Evolutionary conservation across 2,113 vertebrate species (phyloP), one percentile per base, ranked within the genome.

Genomic region (Pipa parva): DNA sequence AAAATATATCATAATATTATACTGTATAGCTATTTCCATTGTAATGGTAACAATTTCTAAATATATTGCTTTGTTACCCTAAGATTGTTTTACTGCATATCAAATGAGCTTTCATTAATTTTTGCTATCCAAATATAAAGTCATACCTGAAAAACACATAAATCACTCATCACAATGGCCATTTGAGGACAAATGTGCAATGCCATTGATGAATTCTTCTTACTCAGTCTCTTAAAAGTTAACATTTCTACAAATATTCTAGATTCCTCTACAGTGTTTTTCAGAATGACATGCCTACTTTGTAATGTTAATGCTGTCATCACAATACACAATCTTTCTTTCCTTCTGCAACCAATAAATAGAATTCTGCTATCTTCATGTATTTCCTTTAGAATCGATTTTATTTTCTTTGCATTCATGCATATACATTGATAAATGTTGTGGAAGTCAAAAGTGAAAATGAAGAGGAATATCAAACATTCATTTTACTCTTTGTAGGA

Each of bases 161-260:
- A 31, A 5, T 31, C 10, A 31, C 29, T 31, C 5, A 10, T 31
- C 29, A 6, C 13, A 42, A 42, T 7, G 39, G 39, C 39, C 12
- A 45, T 33, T 57, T 9, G 24, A 52, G 21, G 48, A 17, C 61
- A 21, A 20, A 52, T 56, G 63, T 46, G 18, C 31, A 46, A 63
- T 17, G 26, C 36, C 22, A 21, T 8, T 33, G 37, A 11, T 31
- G 10, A 65, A 46, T 46, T 12, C 20, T 46, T 39, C 17, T 13
- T 11, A 29, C 45, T 57, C 26, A 22, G 13, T 24, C 56, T 56
- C 13, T 11, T 42, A 42, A 59, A 59, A 24, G 33, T 13, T 39
- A 36, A 21, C 5, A 36, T 59, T n/a, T 59, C 39, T n/a, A 39
- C 8, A 11, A 9, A 33, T 33, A 46, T 33, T 11, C n/a, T n/a